phyloP scores from a whole-genome alignment of 2,113 vertebrate genomes.

The Plestiodon gilberti region DNA sequence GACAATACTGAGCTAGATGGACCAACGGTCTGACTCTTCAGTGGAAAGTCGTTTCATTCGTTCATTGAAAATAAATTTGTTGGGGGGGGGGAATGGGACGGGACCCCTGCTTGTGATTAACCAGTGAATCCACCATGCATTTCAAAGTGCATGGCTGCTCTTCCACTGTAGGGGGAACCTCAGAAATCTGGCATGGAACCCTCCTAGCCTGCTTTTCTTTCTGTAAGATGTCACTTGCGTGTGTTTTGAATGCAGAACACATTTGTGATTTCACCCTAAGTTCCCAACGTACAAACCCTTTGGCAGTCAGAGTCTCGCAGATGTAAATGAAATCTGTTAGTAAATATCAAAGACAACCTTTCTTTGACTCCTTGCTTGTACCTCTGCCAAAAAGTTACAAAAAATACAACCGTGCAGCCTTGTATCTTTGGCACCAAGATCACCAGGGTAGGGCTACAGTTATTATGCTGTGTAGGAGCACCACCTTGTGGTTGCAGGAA shows the following conservation, averaged over 20 bases:
- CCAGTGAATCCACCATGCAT: too few species aligned
- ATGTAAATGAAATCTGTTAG: neutral
- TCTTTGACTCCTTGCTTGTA: neutral
- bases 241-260: neutral
- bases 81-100: too few species aligned
- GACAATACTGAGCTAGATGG: too few species aligned
- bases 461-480: slow-evolving; percentile 59
- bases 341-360: neutral
- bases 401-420: neutral
- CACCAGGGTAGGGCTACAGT: neutral
- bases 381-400: neutral
- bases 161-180: neutral
- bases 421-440: neutral
- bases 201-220: neutral
- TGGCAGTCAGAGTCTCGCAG: neutral
- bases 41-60: too few species aligned
- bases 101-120: too few species aligned
- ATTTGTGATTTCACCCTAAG: neutral
- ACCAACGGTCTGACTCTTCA: too few species aligned
- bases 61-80: too few species aligned
- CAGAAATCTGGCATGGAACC: neutral
- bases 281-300: neutral
- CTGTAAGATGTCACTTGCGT: rapidly evolving
- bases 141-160: neutral
- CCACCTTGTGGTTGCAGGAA: slow-evolving; percentile 70